Evolutionary conservation across 1,140 invertebrate genomes (phyloP).

Genomic region (Drosophila kepulauana): DNA sequence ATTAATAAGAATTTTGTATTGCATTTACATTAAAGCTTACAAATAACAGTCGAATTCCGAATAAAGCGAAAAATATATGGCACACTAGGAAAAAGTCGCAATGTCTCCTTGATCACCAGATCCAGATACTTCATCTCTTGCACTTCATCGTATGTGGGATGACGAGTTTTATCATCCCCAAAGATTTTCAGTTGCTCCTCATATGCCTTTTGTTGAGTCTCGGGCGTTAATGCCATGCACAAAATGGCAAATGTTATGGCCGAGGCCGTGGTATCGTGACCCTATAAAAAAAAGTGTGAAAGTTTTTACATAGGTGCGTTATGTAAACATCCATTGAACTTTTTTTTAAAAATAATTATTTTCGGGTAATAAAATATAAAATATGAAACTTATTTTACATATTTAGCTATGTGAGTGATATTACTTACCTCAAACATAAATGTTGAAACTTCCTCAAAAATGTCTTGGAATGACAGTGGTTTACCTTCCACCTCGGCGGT

Average conservation of each 20-base stretch:
- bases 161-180: conserved; percentile 77
- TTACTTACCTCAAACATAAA: conserved; percentile 90
- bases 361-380: too few species aligned
- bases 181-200: conserved; percentile 86
- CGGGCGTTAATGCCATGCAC: conserved; percentile 66
- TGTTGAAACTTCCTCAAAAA: conserved; percentile 89
- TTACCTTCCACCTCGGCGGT: conserved; percentile 86
- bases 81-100: conserved; percentile 89
- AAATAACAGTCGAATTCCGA: conserved; percentile 48
- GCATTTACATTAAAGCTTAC: conserved; percentile 28
- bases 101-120: conserved; percentile 88
- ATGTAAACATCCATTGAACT: too few species aligned
- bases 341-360: too few species aligned
- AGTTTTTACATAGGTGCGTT: too few species aligned
- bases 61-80: conserved; percentile 87
- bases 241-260: conserved; percentile 80
- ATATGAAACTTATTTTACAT: too few species aligned
- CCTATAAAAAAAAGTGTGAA: conserved; percentile 38
- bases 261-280: conserved; percentile 85
- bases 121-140: conserved; percentile 89
- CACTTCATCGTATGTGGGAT: conserved; percentile 86
- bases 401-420: too few species aligned
- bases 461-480: conserved; percentile 87
- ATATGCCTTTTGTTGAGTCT: conserved; percentile 80
- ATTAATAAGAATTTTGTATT: not conserved